Evolutionary conservation across 1,140 invertebrate species (phyloP), one percentile per base, ranked within the genome.

Genomic region (Dendroctonus valens): DNA sequence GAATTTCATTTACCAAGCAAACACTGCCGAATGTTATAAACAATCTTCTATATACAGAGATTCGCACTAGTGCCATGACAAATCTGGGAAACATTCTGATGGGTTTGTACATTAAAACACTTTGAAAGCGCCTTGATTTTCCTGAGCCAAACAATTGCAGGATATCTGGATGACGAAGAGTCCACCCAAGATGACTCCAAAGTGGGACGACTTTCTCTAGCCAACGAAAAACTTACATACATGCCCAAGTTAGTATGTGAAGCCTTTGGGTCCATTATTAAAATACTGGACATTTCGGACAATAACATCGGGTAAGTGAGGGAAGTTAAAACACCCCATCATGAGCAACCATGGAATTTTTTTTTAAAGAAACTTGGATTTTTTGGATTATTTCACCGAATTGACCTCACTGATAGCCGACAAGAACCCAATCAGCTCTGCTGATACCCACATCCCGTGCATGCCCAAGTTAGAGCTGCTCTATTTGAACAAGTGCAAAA

Each of bases 401-500:
- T 73, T 93, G 12, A 86, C 84, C 5, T 89, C 86, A 1, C 71
- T 93, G 39, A 90, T 92, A 70, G 80, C 89, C 50, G 91, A 93
- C 77, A 84, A 89, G 70, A 92, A 92, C 76, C 80, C 81, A 3
- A 84, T 92, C 48, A 84, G 82, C 48, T 85, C 86, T 12, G 2
- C 14, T 42, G 80, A 84, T 26, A 84, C 85, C 37, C 75, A 81
- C n/a, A 83, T 92, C 41, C 89, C 90, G 5, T 79, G 79, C n/a
- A 77, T 90, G 73, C 84, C 85, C 9, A 83, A 83, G 69, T 75
- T 92, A n/a, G 83, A 87, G 70, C 82, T 91, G 41, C 76, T 93
- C 5, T 93, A 90, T 90, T 70, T 92, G 39, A 92, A 93, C 78
- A 83, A 90, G 72, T 93, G 92, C 73, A 84, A 84, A 64, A 86